Conservation (phyloP, 2,113 vertebrate species). For the Lamprotornis superbus region DNA sequence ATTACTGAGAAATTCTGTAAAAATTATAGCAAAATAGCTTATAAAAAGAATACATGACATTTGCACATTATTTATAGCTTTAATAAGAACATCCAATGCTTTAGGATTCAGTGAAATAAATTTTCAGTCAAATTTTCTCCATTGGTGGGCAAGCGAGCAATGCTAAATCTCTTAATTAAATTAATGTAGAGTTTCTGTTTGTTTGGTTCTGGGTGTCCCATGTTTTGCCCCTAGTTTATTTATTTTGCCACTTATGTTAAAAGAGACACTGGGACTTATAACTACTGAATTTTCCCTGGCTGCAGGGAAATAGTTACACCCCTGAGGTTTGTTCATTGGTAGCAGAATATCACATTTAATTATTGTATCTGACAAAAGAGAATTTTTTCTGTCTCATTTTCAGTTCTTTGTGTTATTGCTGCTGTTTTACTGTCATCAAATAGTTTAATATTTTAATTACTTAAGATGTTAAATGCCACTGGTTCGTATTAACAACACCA, state of each 20-base stretch:
- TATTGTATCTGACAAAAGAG: background rate
- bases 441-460: background rate
- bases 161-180: background rate
- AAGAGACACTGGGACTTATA: background rate
- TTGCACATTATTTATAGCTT: background rate
- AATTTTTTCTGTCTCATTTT: background rate
- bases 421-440: background rate
- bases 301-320: background rate
- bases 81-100: background rate
- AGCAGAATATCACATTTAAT: background rate
- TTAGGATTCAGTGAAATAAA: background rate
- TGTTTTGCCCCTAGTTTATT: background rate
- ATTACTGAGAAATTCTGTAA: background rate
- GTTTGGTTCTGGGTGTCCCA: accelerated
- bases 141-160: background rate
- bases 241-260: background rate
- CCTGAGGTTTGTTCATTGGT: background rate
- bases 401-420: background rate
- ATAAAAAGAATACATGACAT: background rate
- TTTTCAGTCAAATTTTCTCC: background rate
- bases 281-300: background rate
- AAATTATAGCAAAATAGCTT: background rate
- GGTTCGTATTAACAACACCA: background rate
- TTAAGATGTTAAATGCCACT: background rate
- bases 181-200: background rate